Conservation (phyloP, 1,140 invertebrate genomes). For the Eriosoma lanigerum region DNA sequence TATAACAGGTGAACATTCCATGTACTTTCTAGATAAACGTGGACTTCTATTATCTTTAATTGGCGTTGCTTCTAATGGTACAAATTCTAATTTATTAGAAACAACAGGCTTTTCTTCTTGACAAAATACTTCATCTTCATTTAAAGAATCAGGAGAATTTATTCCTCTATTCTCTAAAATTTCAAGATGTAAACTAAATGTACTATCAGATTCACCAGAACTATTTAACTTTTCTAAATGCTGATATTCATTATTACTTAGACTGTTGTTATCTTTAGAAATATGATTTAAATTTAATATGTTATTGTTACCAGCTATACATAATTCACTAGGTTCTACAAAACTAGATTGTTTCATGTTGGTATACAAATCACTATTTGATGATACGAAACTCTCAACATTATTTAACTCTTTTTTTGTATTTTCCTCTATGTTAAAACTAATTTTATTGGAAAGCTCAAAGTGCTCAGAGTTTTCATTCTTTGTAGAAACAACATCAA, state of each 20-base stretch:
- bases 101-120: slow-evolving; percentile 16
- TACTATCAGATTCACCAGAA: slow-evolving; percentile 29
- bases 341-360: background rate
- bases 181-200: slow-evolving; percentile 36
- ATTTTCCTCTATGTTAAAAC: background rate
- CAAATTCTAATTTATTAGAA: slow-evolving; percentile 48
- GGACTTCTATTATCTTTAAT: slow-evolving; percentile 45
- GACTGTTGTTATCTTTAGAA: slow-evolving; percentile 10
- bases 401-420: background rate
- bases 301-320: background rate
- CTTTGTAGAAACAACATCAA: background rate
- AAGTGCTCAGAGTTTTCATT: background rate
- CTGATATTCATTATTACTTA: background rate
- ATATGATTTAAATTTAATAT: background rate
- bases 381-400: background rate
- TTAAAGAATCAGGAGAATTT: slow-evolving; percentile 41
- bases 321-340: background rate
- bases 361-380: background rate
- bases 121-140: slow-evolving; percentile 21
- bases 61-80: slow-evolving; percentile 23
- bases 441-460: background rate
- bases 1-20: slow-evolving; percentile 48
- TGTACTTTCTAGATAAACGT: slow-evolving; percentile 40
- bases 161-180: slow-evolving; percentile 27
- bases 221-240: slow-evolving; percentile 17